phyloP scores from a whole-genome alignment of 1,140 invertebrate species.

The Camponotus vicinus region DNA sequence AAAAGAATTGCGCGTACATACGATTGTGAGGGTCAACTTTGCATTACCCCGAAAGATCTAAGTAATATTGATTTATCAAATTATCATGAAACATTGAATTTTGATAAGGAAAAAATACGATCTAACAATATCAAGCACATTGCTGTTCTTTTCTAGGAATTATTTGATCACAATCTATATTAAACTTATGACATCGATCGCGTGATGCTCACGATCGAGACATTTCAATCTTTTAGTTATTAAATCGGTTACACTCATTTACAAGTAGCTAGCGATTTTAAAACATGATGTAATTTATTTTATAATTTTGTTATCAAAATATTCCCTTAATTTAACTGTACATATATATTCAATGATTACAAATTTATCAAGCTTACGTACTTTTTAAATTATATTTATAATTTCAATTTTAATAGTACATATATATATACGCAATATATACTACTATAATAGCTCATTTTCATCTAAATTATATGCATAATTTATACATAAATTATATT shows the following conservation, averaged over 20 bases:
- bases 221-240: neutral
- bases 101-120: neutral
- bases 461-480: neutral
- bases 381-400: neutral
- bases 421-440: neutral
- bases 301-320: constrained; percentile 56
- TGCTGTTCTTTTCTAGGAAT: neutral
- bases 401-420: neutral
- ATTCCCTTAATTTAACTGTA: neutral
- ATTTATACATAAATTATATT: too few species aligned
- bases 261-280: constrained; percentile 12
- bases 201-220: neutral
- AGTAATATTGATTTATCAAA: neutral
- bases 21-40: neutral
- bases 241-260: neutral
- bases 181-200: neutral
- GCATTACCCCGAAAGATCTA: neutral
- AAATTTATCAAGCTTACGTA: neutral
- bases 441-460: neutral
- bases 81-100: neutral
- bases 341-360: neutral
- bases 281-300: constrained; percentile 42
- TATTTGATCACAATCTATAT: neutral
- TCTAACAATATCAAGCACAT: neutral
- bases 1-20: constrained; percentile 4